These are phyloP conservation scores for Eristalis arbustorum DNA, from an alignment of 2,888 invertebrate species.

Conservation along the genomic window DNA sequence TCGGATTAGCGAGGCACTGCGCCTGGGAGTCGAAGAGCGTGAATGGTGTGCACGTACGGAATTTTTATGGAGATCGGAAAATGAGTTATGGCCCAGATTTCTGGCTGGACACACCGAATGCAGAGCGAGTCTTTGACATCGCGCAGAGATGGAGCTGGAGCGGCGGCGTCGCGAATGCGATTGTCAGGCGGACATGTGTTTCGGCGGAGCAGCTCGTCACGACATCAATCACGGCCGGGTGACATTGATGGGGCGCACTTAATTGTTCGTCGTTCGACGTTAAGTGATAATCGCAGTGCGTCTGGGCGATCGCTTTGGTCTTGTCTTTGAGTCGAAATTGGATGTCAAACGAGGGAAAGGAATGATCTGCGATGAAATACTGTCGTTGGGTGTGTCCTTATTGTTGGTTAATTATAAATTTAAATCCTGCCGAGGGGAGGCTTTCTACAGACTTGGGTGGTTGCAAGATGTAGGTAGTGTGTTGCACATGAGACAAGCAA, in stretches of 20 bases:
- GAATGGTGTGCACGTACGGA: constrained; percentile 34
- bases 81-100: constrained; percentile 63
- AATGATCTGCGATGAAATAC: background rate
- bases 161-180: constrained; percentile 12
- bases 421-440: no score
- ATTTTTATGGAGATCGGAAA: constrained; percentile 53
- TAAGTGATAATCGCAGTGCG: background rate
- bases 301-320: background rate
- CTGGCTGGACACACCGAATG: constrained; percentile 40
- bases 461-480: no score
- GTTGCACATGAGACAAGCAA: no score
- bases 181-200: constrained; percentile 9
- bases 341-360: background rate
- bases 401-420: no score
- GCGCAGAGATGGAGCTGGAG: background rate
- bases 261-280: background rate
- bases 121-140: constrained; percentile 8
- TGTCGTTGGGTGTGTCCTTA: background rate
- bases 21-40: constrained; percentile 23
- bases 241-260: constrained; percentile 42
- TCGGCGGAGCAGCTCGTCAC: background rate
- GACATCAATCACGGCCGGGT: constrained; percentile 21
- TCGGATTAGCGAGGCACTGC: constrained; percentile 58
- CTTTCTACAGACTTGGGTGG: no score
- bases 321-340: background rate